A percentile compares a stretch with the other conserved stretches of the same genome.
phyloP scores from a whole-genome alignment of 2,888 invertebrate genomes.

The Caenorhabditis sp. region DNA sequence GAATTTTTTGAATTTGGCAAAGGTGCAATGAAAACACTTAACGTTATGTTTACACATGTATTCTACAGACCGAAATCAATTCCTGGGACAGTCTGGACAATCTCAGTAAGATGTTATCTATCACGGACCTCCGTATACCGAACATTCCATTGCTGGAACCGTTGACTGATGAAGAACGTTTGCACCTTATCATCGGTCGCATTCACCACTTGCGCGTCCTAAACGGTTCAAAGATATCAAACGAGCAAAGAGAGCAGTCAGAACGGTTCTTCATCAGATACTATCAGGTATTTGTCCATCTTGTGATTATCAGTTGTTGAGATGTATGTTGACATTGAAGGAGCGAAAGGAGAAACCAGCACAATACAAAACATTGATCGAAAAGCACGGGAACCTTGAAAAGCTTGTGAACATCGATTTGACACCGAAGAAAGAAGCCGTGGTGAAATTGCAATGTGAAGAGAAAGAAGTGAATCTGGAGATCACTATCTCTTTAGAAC shows the following conservation, averaged over 20 bases:
- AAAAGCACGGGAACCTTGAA: slow-evolving; percentile 74
- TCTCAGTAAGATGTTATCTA: slow-evolving; percentile 92
- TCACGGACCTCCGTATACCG: slow-evolving; percentile 91
- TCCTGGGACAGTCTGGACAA: slow-evolving; percentile 87
- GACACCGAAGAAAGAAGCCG: slow-evolving; percentile 74
- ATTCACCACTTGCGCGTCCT: slow-evolving; percentile 81
- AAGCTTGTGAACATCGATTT: slow-evolving; percentile 80
- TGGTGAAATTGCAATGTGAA: slow-evolving; percentile 69
- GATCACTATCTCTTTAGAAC: slow-evolving; percentile 76
- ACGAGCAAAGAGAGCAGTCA: slow-evolving; percentile 83
- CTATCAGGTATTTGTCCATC: slow-evolving; percentile 74
- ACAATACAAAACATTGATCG: slow-evolving; percentile 70
- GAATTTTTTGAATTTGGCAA: slow-evolving; percentile 67
- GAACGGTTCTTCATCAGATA: slow-evolving; percentile 84
- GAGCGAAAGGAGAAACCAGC: slow-evolving; percentile 69
- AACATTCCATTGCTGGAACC: slow-evolving; percentile 86
- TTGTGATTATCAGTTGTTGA: slow-evolving; percentile 22
- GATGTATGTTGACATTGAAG: slow-evolving; percentile 48
- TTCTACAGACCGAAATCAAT: slow-evolving; percentile 68
- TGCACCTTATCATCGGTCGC: slow-evolving; percentile 75
- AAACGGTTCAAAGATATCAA: slow-evolving; percentile 83
- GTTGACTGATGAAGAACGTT: slow-evolving; percentile 69
- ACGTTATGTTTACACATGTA: background rate
- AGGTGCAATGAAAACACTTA: slow-evolving; percentile 34
- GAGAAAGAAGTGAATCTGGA: slow-evolving; percentile 66